A percentile compares a stretch with the other conserved stretches of the same genome.
Conservation (phyloP, 2,797 vertebrate genomes). For the Pogonophryne albipinna region DNA sequence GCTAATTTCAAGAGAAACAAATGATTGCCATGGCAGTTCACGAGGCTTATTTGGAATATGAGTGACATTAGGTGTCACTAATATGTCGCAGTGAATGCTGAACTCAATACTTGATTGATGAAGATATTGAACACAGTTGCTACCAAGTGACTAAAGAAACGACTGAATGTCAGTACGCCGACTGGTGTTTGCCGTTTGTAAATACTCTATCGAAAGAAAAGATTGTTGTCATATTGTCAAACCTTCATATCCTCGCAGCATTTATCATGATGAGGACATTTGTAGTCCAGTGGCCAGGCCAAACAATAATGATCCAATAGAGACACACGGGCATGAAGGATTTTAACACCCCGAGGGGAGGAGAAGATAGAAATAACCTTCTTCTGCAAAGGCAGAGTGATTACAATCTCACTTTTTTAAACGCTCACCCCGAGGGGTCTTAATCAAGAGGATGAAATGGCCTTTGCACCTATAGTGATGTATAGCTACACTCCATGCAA, state of each 20-base stretch:
- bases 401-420: constrained; percentile 64
- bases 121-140: not conserved
- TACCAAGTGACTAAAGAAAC: too few relatives aligned
- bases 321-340: constrained; percentile 18
- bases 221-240: not conserved
- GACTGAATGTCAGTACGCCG: not conserved
- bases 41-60: not conserved
- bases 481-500: constrained; percentile 59
- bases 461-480: constrained; percentile 59
- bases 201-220: too few relatives aligned
- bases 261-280: not conserved
- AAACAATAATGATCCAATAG: constrained; percentile 13
- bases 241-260: not conserved
- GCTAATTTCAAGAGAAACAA: constrained; percentile 3
- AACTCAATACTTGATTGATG: not conserved
- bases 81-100: not conserved
- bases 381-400: constrained; percentile 53
- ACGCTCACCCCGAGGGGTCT: constrained; percentile 52
- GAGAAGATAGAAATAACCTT: constrained; percentile 49
- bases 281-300: not conserved
- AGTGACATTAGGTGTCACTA: not conserved
- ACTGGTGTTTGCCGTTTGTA: too few relatives aligned
- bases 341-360: constrained; percentile 12
- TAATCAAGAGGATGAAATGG: constrained; percentile 67
- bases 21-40: not conserved